phyloP scores from a whole-genome alignment of 2,113 vertebrate genomes.

The Tetraodon nigroviridis region DNA sequence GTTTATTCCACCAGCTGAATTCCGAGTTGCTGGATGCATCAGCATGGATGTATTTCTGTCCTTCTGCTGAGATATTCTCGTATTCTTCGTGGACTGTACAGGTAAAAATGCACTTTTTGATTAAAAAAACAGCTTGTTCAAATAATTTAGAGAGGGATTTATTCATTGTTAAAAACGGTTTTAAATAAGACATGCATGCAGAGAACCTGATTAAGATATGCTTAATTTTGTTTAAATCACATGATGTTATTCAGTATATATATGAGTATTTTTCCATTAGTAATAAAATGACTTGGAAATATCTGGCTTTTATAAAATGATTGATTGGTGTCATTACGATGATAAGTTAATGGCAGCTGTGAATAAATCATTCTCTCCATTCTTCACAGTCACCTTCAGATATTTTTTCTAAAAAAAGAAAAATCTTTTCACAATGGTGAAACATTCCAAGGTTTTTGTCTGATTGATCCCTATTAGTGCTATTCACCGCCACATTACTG shows the following conservation, averaged over 20 bases:
- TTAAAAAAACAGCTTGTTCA: background rate
- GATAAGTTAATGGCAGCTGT: background rate
- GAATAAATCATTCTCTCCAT: slow-evolving; percentile 15
- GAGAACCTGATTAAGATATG: too few species aligned
- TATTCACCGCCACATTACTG: slow-evolving; percentile 68
- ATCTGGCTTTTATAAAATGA: too few species aligned
- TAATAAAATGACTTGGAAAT: too few species aligned
- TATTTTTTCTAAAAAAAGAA: slow-evolving; percentile 15
- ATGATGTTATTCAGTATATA: too few species aligned
- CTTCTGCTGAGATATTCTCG: slow-evolving; percentile 84
- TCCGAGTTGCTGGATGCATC: slow-evolving; percentile 75
- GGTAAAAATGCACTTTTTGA: slow-evolving; percentile 75
- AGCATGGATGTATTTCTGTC: slow-evolving; percentile 86
- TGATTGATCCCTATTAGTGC: slow-evolving; percentile 54
- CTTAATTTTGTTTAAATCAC: too few species aligned
- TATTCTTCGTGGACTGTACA: slow-evolving; percentile 84
- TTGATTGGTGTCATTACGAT: background rate
- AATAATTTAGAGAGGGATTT: background rate
- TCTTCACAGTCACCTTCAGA: slow-evolving; percentile 19
- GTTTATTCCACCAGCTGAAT: slow-evolving; percentile 68
- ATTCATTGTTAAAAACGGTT: slow-evolving; percentile 2
- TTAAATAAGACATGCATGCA: background rate
- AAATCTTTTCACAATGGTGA: slow-evolving; percentile 25
- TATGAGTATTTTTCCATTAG: too few species aligned
- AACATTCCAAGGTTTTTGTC: slow-evolving; percentile 51